Evolutionary conservation across 1,140 invertebrate genomes (phyloP).

Genomic region (Drosophila insularis): DNA sequence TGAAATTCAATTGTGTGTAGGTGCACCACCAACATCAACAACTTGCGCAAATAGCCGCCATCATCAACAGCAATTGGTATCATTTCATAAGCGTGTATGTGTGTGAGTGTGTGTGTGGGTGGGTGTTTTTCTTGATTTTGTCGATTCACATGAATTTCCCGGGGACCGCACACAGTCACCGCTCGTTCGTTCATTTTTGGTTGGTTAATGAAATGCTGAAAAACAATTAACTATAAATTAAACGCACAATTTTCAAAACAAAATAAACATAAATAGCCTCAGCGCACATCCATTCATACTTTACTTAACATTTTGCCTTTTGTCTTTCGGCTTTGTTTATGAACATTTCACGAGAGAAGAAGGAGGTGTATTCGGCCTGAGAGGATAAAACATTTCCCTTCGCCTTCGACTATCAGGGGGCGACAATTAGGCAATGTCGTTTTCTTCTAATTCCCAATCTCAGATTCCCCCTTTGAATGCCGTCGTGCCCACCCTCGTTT

Average conservation of each 20-base stretch:
- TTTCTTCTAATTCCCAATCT: slow-evolving; percentile 37
- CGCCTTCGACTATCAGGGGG: not conserved
- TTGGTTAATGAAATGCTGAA: slow-evolving; percentile 76
- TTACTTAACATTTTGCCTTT: slow-evolving; percentile 26
- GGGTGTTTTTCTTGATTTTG: not conserved
- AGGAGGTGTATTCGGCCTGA: not conserved
- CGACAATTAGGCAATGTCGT: slow-evolving; percentile 72
- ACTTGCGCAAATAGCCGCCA: slow-evolving; percentile 55
- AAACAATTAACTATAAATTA: slow-evolving; percentile 80
- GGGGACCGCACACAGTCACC: slow-evolving; percentile 73
- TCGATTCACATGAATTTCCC: slow-evolving; percentile 57
- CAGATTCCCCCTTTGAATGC: slow-evolving; percentile 1
- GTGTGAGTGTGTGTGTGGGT: not conserved
- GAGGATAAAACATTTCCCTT: slow-evolving; percentile 50
- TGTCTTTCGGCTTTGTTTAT: slow-evolving; percentile 58
- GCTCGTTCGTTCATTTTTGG: slow-evolving; percentile 42
- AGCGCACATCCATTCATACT: slow-evolving; percentile 54
- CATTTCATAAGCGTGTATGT: slow-evolving; percentile 31
- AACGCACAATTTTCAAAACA: slow-evolving; percentile 80
- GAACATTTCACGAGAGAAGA: slow-evolving; percentile 18
- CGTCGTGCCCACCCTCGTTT: slow-evolving; percentile 17
- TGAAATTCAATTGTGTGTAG: slow-evolving; percentile 21
- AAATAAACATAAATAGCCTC: slow-evolving; percentile 76
- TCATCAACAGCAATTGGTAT: slow-evolving; percentile 58
- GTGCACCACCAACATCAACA: slow-evolving; percentile 69